Evolutionary conservation across 2,113 vertebrate species (phyloP), one percentile per base, ranked within the genome.

Genomic region (Hippopotamus amphibius): DNA sequence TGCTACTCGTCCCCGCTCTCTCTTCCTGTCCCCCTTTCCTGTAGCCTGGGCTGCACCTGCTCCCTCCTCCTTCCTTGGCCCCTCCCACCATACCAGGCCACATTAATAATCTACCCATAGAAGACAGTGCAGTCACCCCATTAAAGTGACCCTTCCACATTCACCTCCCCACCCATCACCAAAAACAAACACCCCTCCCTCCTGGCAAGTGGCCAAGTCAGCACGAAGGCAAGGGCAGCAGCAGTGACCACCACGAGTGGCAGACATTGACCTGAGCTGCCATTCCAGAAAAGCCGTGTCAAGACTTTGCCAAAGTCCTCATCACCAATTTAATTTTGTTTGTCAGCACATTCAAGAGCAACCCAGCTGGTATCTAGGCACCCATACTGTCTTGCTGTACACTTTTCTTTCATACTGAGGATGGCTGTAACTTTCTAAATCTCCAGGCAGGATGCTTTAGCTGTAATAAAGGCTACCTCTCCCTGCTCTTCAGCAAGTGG

Each of bases 401-500:
- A 22, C 26, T 50, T 37, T 71, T 15, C n/a, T 76, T 76, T 76
- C 79, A 22, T 7, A 3, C 43, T 13, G 68, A 69, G 30, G 22
- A 69, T 0, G 8, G 37, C 72, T 33, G n/a, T 46, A 63, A 84
- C 57, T 74, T 53, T 30, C 69, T 37, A 61, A 30, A 48, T 46
- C 55, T 91, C 43, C 71, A 79, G 50, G 43, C 55, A 33, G 2
- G 1, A 11, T 48, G 43, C 43, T 81, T 95, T 46, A 59, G 48
- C 55, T 88, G 28, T 80, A 94, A 88, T 68, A 79, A 97, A 97
- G 19, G 41, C 80, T n/a, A 74, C 74, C 89, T 91, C 93, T 83
- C 57, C 69, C 66, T 88, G 43, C 87, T 86, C 81, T 87, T 83
- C 59, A 46, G 0, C 87, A 97, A 98, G 83, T 84, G 61, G 88